Evolutionary conservation across 2,113 vertebrate species (phyloP), one percentile per base, ranked within the genome.

Genomic region (Esox niger): DNA sequence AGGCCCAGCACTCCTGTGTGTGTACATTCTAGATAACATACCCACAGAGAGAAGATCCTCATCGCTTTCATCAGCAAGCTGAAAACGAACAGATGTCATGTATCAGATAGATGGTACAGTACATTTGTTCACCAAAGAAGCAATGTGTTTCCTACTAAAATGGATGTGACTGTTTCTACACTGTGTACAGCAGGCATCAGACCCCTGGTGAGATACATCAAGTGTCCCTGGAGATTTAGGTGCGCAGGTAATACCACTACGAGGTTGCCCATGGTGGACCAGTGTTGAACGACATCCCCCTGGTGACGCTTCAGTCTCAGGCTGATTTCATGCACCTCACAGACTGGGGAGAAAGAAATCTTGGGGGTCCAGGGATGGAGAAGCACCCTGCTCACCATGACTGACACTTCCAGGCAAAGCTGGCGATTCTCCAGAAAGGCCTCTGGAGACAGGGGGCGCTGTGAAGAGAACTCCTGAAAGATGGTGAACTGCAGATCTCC

Each of bases 391-490:
- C 17, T 26, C n/a, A 26, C 54, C 54, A 56, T 56, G 6, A 8
- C 46, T 54, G 63, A 64, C 69, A 32, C 49, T 2, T 56, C 54
- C 8, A 26, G 26, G 25, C 54, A 56, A 7, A 56, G 54, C n/a
- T 56, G n/a, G 9, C 9, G n/a, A 23, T 56, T 11, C 54, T 56
- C 54, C 10, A 56, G 23, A 9, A 56, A 56, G 54, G 7, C 54
- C 54, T 56, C 54, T 56, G 54, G n/a, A 8, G 7, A 21, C 54
- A 21, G 54, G 54, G 54, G 54, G 21, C n/a, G 54, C 13, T 56
- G 54, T 27, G 54, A 56, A 10, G 54, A 11, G 23, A 56, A 56
- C 54, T 25, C 20, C 54, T 56, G 21, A 56, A 10, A 27, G 8
- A 25, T 6, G 0, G 21, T 25, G 54, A 20, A 56, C 8, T 25